Conservation (phyloP, 2,797 vertebrate genomes). For the Pantherophis vulpinus region DNA sequence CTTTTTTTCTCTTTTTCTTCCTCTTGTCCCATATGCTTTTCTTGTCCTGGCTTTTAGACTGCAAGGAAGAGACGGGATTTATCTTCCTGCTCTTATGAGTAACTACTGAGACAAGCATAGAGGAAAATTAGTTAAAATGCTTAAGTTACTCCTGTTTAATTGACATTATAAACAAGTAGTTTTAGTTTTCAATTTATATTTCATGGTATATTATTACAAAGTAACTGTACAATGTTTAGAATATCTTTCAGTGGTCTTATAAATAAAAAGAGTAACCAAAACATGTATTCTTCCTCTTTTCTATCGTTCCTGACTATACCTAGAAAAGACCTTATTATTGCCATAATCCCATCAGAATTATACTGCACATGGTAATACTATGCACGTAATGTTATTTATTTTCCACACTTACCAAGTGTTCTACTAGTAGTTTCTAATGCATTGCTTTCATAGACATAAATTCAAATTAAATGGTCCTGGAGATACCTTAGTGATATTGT, state of each 20-base stretch:
- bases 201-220: neutral
- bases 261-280: neutral
- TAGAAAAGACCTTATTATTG: conserved; percentile 12
- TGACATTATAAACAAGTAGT: neutral
- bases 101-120: neutral
- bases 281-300: neutral
- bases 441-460: conserved; percentile 54
- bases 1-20: neutral
- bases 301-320: neutral
- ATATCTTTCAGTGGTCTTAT: neutral
- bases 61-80: neutral
- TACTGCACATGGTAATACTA: conserved; percentile 38
- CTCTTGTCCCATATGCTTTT: neutral
- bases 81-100: neutral
- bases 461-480: conserved; percentile 46
- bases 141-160: neutral
- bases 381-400: conserved; percentile 45
- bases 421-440: conserved; percentile 19
- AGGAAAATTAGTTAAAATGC: neutral
- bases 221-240: neutral
- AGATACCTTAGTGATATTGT: conserved; percentile 18
- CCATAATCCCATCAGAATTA: conserved; percentile 10
- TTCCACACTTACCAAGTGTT: conserved; percentile 21
- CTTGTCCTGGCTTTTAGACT: neutral
- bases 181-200: neutral